phyloP scores from a whole-genome alignment of 1,140 invertebrate genomes.

The Monochamus saltuarius region DNA sequence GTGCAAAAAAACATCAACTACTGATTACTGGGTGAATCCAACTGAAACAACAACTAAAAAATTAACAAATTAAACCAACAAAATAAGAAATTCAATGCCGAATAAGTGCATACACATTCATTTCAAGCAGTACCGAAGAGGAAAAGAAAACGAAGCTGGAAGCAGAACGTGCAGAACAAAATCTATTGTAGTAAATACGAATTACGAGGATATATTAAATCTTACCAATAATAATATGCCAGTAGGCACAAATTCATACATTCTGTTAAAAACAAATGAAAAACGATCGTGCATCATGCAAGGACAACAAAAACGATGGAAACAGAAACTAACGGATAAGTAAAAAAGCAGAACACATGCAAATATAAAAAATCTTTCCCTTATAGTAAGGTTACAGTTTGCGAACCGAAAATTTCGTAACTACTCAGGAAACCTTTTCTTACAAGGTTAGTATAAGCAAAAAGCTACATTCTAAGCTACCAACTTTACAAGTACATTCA shows the following conservation, averaged over 20 bases:
- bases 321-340: slow-evolving; percentile 9
- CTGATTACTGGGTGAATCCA: slow-evolving; percentile 43
- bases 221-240: slow-evolving; percentile 34
- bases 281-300: slow-evolving; percentile 21
- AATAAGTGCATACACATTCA: not conserved
- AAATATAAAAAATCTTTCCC: slow-evolving; percentile 53
- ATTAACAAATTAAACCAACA: slow-evolving; percentile 22
- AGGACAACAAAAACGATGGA: slow-evolving; percentile 8
- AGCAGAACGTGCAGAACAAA: slow-evolving; percentile 1
- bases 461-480: slow-evolving; percentile 47
- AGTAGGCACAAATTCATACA: slow-evolving; percentile 36
- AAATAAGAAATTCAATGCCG: not conserved
- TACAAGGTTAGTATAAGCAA: slow-evolving; percentile 42
- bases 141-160: not conserved
- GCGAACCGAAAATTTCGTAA: slow-evolving; percentile 39
- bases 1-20: slow-evolving; percentile 47
- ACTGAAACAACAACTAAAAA: slow-evolving; percentile 50
- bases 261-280: slow-evolving; percentile 30
- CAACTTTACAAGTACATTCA: slow-evolving; percentile 38
- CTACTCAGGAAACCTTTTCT: slow-evolving; percentile 37
- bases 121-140: no score
- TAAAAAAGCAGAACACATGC: slow-evolving; percentile 28
- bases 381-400: slow-evolving; percentile 53
- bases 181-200: not conserved
- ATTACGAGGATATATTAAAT: slow-evolving; percentile 20